These are phyloP conservation scores for Sphaeramia orbicularis DNA, from an alignment of 2,797 vertebrate species.

Conservation along the genomic window DNA sequence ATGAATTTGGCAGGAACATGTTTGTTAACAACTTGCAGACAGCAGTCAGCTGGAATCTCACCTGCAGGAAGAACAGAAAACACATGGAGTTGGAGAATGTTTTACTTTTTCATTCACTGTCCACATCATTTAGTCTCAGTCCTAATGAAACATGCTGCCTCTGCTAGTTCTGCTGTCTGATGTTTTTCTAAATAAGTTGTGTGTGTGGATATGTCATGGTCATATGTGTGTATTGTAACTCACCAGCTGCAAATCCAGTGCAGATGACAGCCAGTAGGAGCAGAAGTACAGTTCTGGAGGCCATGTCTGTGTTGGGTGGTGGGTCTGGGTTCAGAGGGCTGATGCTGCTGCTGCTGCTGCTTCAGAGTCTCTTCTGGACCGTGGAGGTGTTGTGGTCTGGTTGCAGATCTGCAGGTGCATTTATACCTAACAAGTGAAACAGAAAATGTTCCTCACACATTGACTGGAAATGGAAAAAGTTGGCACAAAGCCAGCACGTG, in stretches of 20 bases:
- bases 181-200: too few species aligned
- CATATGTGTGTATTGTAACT: constrained; percentile 1
- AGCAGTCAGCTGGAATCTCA: constrained; percentile 59
- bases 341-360: background rate
- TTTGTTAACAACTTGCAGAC: constrained; percentile 10
- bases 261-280: constrained; percentile 62
- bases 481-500: background rate
- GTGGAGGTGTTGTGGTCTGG: constrained; percentile 30
- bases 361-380: constrained; percentile 33
- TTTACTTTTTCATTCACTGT: too few species aligned
- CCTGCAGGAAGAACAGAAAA: constrained; percentile 58
- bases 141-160: too few species aligned
- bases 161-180: too few species aligned
- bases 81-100: too few species aligned
- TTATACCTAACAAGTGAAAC: constrained; percentile 63
- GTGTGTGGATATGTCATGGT: background rate
- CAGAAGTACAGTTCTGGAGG: constrained; percentile 53
- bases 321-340: constrained; percentile 2
- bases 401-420: constrained; percentile 33
- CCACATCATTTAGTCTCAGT: too few species aligned
- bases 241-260: constrained; percentile 50
- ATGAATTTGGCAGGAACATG: constrained; percentile 1
- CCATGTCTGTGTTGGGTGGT: constrained; percentile 52
- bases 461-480: constrained; percentile 49
- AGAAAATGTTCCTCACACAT: constrained; percentile 30